A percentile compares a stretch with the other conserved stretches of the same genome.
These are phyloP conservation scores for Parnassius apollo DNA, from an alignment of 2,888 invertebrate species.

Conservation along the genomic window DNA sequence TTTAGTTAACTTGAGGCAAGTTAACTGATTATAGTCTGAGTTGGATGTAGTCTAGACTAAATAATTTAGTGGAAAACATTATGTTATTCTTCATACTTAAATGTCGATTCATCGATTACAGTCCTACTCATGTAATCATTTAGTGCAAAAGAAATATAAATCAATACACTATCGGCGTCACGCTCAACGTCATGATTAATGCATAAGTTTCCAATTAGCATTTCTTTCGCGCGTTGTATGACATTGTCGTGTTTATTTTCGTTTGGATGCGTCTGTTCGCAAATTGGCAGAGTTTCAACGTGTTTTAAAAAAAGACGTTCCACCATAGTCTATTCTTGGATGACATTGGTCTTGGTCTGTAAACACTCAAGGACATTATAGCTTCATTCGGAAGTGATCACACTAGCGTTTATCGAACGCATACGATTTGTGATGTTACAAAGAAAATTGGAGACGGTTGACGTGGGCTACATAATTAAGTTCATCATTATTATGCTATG, in stretches of 20 bases:
- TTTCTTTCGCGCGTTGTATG: conserved; percentile 32
- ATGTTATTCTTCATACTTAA: no score
- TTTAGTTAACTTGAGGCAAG: no score
- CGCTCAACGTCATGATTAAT: conserved; percentile 22
- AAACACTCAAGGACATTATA: conserved; percentile 45
- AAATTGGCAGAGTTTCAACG: conserved; percentile 64
- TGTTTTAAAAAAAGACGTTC: conserved; percentile 52
- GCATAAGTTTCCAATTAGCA: conserved; percentile 23
- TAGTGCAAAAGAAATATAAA: conserved; percentile 1
- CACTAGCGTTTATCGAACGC: background rate
- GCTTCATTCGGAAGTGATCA: background rate
- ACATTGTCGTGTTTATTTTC: conserved; percentile 59
- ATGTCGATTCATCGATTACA: background rate
- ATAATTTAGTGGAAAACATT: no score
- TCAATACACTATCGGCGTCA: conserved; percentile 9
- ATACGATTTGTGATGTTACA: background rate
- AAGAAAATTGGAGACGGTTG: background rate
- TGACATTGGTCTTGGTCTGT: conserved; percentile 68
- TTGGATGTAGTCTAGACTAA: no score
- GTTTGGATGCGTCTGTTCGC: conserved; percentile 47
- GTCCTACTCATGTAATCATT: background rate
- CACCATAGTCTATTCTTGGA: conserved; percentile 60
- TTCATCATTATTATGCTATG: no score
- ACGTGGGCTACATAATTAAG: no score
- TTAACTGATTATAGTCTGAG: no score